phyloP scores from a whole-genome alignment of 2,797 vertebrate species.

The Lithobates pipiens region DNA sequence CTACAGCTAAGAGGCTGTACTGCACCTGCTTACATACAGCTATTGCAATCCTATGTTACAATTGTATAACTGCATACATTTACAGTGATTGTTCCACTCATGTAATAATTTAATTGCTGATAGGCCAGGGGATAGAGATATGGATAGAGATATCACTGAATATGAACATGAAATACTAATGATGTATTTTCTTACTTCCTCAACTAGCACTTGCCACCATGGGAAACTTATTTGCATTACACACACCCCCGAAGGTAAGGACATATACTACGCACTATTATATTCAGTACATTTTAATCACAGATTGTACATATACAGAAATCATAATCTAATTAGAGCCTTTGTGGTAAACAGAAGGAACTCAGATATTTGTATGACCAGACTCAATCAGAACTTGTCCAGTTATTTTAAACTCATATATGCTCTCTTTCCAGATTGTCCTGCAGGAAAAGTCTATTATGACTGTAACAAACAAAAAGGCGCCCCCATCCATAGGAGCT shows the following conservation, averaged over 20 bases:
- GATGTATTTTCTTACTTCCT: slow-evolving; percentile 20
- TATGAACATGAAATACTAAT: not conserved
- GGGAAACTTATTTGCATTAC: slow-evolving; percentile 82
- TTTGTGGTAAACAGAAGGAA: not conserved
- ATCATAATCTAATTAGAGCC: too few species aligned
- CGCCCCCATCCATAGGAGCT: slow-evolving; percentile 67
- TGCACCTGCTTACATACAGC: too few species aligned
- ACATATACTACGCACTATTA: not conserved
- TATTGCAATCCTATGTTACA: too few species aligned
- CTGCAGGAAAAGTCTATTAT: slow-evolving; percentile 65
- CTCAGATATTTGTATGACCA: not conserved
- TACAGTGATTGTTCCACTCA: too few species aligned
- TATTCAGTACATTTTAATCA: not conserved
- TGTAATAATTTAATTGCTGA: not conserved
- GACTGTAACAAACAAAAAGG: slow-evolving; percentile 66
- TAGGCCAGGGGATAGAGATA: too few species aligned
- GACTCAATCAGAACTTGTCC: not conserved
- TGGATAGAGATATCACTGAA: not conserved
- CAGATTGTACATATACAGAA: not conserved
- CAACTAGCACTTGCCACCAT: slow-evolving; percentile 86
- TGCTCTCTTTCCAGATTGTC: slow-evolving; percentile 70
- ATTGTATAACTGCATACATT: not conserved
- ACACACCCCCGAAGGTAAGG: slow-evolving; percentile 71
- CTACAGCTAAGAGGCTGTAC: too few species aligned
- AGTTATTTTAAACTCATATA: not conserved